Conservation (phyloP, 2,113 vertebrate genomes). For the Callocephalon fimbriatum region DNA sequence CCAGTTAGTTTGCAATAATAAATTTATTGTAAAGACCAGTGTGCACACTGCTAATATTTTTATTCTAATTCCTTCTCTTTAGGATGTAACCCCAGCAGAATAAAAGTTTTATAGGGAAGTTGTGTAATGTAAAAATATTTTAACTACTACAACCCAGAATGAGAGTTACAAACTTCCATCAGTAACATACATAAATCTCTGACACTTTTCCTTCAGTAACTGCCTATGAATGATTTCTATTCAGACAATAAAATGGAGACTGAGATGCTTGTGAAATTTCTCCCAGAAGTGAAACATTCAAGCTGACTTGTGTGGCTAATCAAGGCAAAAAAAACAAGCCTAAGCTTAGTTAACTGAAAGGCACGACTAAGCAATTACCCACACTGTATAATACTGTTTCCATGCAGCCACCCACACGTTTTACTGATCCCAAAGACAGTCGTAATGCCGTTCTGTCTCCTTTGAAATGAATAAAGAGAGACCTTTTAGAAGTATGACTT, state of each 20-base stretch:
- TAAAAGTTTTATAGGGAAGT: not conserved
- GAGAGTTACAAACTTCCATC: not conserved
- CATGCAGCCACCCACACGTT: not conserved
- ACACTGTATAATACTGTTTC: not conserved
- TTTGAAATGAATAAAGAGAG: not conserved
- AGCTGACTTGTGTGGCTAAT: constrained; percentile 6
- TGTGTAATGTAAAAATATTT: not conserved
- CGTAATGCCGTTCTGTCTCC: not conserved
- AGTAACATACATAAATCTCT: not conserved
- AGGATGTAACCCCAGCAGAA: not conserved
- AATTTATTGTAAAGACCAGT: not conserved
- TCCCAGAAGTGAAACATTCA: constrained; percentile 27
- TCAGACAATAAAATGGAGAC: not conserved
- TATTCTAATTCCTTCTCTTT: not conserved
- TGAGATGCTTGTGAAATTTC: not conserved
- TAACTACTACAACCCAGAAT: not conserved
- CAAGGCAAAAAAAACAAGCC: constrained; percentile 37
- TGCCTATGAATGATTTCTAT: not conserved
- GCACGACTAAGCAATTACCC: constrained; percentile 36
- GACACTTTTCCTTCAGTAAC: not conserved
- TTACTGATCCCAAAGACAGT: not conserved
- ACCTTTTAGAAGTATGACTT: not conserved
- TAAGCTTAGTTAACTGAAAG: constrained; percentile 37
- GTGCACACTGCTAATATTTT: not conserved
- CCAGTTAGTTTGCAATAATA: not conserved